phyloP scores from a whole-genome alignment of 2,113 vertebrate species.

The Prolemur simus region DNA sequence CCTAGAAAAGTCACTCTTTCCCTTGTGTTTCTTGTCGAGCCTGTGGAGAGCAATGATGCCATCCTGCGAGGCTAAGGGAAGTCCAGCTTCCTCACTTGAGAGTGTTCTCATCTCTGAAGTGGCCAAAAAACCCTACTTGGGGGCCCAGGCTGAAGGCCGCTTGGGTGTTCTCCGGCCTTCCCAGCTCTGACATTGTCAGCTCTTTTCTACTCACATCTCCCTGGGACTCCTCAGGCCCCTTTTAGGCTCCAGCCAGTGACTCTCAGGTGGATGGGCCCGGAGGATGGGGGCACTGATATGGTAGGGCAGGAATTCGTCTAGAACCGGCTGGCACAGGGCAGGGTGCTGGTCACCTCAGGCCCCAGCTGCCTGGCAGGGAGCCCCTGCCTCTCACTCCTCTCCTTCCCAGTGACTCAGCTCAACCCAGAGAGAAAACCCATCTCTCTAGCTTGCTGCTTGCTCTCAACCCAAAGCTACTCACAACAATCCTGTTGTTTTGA shows the following conservation, averaged over 20 bases:
- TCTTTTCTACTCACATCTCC: background rate
- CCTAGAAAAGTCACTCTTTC: background rate
- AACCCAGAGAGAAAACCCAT: constrained; percentile 35
- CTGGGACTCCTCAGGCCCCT: background rate
- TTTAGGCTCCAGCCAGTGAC: background rate
- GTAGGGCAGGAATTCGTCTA: background rate
- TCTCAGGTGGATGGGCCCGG: background rate
- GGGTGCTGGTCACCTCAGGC: background rate
- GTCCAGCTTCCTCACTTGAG: background rate
- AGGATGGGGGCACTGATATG: background rate
- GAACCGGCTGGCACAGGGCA: background rate
- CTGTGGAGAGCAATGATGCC: background rate
- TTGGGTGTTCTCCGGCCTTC: accelerated
- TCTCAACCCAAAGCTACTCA: constrained; percentile 55
- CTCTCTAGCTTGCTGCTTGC: background rate
- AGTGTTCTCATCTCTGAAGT: background rate
- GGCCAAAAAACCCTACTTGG: background rate
- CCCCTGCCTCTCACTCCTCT: background rate
- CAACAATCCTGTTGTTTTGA: constrained; percentile 60
- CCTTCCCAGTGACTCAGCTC: background rate
- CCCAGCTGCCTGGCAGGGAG: background rate
- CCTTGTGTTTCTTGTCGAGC: background rate
- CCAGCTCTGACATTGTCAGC: accelerated
- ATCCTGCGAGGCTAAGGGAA: background rate
- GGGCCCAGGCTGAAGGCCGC: background rate